Conservation (phyloP, 2,113 vertebrate species). For the Petromus typicus region DNA sequence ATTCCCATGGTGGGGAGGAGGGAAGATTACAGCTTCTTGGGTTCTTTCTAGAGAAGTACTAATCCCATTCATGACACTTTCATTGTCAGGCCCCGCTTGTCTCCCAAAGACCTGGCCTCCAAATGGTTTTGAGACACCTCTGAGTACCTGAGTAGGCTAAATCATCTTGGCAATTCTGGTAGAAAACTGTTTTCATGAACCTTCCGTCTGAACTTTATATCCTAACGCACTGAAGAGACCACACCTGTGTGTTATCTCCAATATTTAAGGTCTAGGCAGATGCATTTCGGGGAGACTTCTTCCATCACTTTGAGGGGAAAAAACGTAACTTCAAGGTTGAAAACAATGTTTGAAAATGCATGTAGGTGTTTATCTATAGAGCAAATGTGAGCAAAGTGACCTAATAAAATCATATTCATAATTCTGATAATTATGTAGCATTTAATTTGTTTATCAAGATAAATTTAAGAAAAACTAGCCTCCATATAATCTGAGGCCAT, state of each 20-base stretch:
- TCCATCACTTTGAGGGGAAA: background rate
- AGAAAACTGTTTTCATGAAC: background rate
- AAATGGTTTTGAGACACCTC: background rate
- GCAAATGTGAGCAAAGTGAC: conserved; percentile 17
- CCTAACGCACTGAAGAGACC: background rate
- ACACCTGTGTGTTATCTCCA: too few relatives aligned
- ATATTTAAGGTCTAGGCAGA: background rate
- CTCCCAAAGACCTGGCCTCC: too few relatives aligned
- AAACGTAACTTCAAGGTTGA: background rate
- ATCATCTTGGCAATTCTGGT: background rate
- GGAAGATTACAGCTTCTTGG: background rate
- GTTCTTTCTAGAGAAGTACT: background rate
- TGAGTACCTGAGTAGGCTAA: background rate
- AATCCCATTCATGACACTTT: background rate
- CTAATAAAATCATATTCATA: background rate
- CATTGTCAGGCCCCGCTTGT: background rate
- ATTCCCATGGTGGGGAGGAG: background rate
- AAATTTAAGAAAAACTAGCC: background rate
- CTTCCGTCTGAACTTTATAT: background rate
- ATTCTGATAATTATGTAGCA: background rate
- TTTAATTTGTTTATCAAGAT: background rate
- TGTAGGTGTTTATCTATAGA: background rate
- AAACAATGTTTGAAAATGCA: background rate
- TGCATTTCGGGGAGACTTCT: background rate
- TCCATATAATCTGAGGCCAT: background rate